Evolutionary conservation across 2,113 vertebrate genomes (phyloP), one percentile per base, ranked within the genome.

Genomic region (Passer domesticus): DNA sequence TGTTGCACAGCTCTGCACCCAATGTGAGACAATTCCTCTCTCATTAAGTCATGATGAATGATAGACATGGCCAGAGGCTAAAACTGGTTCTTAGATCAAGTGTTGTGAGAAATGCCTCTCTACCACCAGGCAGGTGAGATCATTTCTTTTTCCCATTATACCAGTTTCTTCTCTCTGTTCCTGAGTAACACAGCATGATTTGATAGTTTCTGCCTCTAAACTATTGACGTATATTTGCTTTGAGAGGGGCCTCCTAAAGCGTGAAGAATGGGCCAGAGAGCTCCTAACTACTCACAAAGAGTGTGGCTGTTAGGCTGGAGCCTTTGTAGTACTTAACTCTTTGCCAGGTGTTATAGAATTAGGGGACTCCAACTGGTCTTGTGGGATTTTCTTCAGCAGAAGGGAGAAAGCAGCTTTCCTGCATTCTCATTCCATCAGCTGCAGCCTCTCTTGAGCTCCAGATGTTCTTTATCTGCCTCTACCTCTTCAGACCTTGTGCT

Each of bases 121-220:
- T 55, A 86, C 70, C 55, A 90, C 75, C 72, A 96, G 87, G 84
- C 89, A 97, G 96, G 96, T 97, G 94, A 95, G 95, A 95, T 91
- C 31, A 92, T 96, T 97, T 92, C 87, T 95, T 96, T 95, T 94
- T 47, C 72, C 93, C 94, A 95, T 95, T 95, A 93, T 88, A 90
- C 78, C 7, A 3, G 82, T 95, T 95, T 86, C 90, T 94, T 90
- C 89, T 87, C 93, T 93, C 72, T 87, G 66, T 69, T 96, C 93
- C 83, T 67, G 84, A 85, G 90, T 77, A 94, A 90, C 94, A 92
- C 94, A 97, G 95, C 95, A 94, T 87, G 95, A 95, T 94, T 92
- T 97, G 94, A 95, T 96, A 88, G 90, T 92, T 95, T 91, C 93
- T 96, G 93, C 95, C 91, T 95, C 87, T 94, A 94, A 96, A 95